Conservation (phyloP, 2,113 vertebrate species). For the Willisornis vidua region DNA sequence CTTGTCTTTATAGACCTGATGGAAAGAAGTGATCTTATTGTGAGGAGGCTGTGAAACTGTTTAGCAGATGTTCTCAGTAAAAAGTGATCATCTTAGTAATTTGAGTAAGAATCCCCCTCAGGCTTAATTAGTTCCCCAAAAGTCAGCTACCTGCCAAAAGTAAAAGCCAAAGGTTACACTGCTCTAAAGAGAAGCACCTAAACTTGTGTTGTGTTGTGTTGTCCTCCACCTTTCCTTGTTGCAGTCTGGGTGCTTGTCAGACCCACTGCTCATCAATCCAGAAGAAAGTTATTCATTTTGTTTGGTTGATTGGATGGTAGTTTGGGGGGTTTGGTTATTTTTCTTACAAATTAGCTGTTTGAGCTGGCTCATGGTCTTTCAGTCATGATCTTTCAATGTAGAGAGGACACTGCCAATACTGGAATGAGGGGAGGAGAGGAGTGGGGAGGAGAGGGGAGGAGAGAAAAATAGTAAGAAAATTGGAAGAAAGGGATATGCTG, state of each 20-base stretch:
- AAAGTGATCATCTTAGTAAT: neutral
- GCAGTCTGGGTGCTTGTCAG: neutral
- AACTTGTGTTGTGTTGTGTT: neutral
- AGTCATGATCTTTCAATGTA: neutral
- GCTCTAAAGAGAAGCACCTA: neutral
- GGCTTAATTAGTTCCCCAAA: neutral
- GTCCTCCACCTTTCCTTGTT: rapidly evolving
- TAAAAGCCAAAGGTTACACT: neutral
- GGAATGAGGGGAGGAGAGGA: neutral
- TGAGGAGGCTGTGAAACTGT: neutral
- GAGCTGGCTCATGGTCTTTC: neutral
- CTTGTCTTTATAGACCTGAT: neutral
- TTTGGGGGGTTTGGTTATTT: neutral
- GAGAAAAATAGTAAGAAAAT: neutral
- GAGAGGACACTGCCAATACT: neutral
- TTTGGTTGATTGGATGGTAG: neutral
- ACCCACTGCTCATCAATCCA: neutral
- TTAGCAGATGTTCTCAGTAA: neutral
- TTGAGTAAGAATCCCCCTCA: neutral
- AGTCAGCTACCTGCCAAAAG: neutral
- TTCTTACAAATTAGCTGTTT: neutral
- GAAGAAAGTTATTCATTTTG: neutral
- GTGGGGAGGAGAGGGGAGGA: too few species aligned
- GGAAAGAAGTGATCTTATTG: neutral
- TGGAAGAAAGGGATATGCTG: neutral